Evolutionary conservation across 2,888 invertebrate species (phyloP).

Genomic region (Drosophila paracracens): DNA sequence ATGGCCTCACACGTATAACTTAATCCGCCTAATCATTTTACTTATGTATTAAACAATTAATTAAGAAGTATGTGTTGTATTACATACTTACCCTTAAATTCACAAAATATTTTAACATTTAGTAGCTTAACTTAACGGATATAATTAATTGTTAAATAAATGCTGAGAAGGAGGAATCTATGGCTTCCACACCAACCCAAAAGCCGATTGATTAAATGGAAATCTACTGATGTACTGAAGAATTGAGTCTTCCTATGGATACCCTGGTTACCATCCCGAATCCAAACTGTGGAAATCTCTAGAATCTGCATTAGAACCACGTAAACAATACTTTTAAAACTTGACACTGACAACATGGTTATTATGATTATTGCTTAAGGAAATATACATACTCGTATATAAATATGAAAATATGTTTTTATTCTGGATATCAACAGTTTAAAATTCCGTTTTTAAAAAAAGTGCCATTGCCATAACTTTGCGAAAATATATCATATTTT

Average conservation of each 20-base stretch:
- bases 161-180: constrained; percentile 2
- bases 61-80: constrained; percentile 39
- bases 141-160: constrained; percentile 10
- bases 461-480: background rate
- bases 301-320: constrained; percentile 5
- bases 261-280: constrained; percentile 7
- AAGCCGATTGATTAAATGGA: constrained; percentile 4
- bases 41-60: constrained; percentile 40
- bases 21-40: constrained; percentile 49
- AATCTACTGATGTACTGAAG: constrained; percentile 11
- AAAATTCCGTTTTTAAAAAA: background rate
- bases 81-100: constrained; percentile 31
- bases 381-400: constrained; percentile 50
- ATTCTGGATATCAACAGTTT: background rate
- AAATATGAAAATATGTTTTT: constrained; percentile 23
- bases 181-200: background rate
- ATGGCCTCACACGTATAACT: constrained; percentile 46
- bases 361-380: constrained; percentile 44
- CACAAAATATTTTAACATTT: constrained; percentile 25
- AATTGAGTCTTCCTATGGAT: constrained; percentile 12
- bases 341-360: constrained; percentile 27
- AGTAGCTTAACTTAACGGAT: constrained; percentile 21
- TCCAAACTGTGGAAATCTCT: background rate
- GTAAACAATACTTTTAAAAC: constrained; percentile 9
- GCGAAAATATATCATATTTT: background rate